Conservation (phyloP, 2,888 invertebrate species). For the Acanthosoma haemorrhoidale region DNA sequence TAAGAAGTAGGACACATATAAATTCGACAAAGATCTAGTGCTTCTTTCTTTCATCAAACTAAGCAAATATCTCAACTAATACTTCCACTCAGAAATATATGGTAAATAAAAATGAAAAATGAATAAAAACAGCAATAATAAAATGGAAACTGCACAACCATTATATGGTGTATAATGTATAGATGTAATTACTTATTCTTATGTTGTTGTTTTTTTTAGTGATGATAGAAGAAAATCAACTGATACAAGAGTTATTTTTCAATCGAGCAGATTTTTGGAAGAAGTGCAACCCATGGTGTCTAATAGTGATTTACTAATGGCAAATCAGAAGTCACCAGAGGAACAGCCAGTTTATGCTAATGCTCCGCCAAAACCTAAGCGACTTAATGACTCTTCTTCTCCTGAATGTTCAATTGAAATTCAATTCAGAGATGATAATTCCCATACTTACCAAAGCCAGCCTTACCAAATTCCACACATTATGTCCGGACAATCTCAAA, state of each 20-base stretch:
- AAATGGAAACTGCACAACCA: too few relatives aligned
- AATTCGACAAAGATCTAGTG: too few relatives aligned
- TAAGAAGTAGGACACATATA: too few relatives aligned
- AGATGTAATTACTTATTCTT: neutral
- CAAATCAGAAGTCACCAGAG: slow-evolving; percentile 15
- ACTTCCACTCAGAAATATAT: too few relatives aligned
- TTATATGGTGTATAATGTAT: too few relatives aligned
- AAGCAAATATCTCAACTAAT: too few relatives aligned
- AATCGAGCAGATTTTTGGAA: neutral
- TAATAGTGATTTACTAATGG: neutral
- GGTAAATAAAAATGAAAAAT: too few relatives aligned
- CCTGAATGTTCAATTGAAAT: slow-evolving; percentile 38
- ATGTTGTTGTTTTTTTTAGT: neutral
- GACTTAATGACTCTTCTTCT: slow-evolving; percentile 55
- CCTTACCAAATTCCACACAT: slow-evolving; percentile 20
- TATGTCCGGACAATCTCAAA: slow-evolving; percentile 13
- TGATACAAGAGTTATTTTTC: neutral
- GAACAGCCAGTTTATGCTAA: slow-evolving; percentile 77
- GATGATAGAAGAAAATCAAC: neutral
- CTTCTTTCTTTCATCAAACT: too few relatives aligned
- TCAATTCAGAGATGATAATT: slow-evolving; percentile 20
- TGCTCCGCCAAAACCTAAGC: slow-evolving; percentile 80
- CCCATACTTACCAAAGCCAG: slow-evolving; percentile 8
- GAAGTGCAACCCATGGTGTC: neutral
- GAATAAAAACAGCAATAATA: too few relatives aligned